phyloP scores from a whole-genome alignment of 2,113 vertebrate genomes.

The Solea senegalensis region DNA sequence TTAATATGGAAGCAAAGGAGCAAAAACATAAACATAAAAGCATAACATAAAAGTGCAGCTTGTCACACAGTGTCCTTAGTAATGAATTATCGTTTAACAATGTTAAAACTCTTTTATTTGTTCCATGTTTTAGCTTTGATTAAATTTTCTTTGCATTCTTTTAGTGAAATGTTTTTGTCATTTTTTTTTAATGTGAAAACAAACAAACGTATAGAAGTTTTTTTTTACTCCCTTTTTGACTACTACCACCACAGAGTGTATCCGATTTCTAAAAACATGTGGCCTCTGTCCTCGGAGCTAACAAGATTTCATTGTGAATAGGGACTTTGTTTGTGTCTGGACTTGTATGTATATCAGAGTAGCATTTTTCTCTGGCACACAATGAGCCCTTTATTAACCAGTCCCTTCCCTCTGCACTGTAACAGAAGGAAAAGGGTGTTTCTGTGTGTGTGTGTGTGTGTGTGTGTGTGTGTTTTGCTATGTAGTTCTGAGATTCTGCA shows the following conservation, averaged over 20 bases:
- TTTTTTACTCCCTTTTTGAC: neutral
- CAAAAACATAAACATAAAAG: too few relatives aligned
- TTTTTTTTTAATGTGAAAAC: too few relatives aligned
- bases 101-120: too few relatives aligned
- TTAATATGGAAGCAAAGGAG: too few relatives aligned
- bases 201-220: neutral
- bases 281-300: neutral
- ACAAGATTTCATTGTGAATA: conserved; percentile 2
- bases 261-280: neutral
- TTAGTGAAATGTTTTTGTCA: neutral
- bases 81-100: too few relatives aligned
- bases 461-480: neutral
- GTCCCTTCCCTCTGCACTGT: conserved; percentile 42
- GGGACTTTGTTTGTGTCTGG: conserved; percentile 14
- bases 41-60: too few relatives aligned
- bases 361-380: conserved; percentile 21
- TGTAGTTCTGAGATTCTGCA: neutral
- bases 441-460: neutral
- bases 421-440: conserved; percentile 36
- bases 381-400: conserved; percentile 63
- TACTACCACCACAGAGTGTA: neutral
- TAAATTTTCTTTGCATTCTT: too few relatives aligned
- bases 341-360: conserved; percentile 24
- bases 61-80: too few relatives aligned
- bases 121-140: too few relatives aligned